Evolutionary conservation across 2,113 vertebrate species (phyloP).

Genomic region (Progne subis): DNA sequence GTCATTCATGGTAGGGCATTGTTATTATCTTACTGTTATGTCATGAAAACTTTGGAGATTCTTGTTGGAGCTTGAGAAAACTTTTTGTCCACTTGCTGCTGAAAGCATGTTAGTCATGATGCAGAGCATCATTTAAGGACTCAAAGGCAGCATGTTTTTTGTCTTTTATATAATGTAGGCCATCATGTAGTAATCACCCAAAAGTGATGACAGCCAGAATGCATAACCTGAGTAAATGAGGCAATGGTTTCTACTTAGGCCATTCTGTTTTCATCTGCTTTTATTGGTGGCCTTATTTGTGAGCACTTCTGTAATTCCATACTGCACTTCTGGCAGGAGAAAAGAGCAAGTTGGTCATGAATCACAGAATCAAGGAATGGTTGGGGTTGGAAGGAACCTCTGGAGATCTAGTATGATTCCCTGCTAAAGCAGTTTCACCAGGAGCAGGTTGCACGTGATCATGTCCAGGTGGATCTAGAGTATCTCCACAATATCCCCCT

Average conservation of each 20-base stretch:
- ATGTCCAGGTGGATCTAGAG: neutral
- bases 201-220: neutral
- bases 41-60: neutral
- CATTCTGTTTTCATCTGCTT: neutral
- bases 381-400: neutral
- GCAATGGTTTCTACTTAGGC: neutral
- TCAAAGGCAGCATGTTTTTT: neutral
- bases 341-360: neutral
- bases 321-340: neutral
- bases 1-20: accelerated
- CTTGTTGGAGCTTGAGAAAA: neutral
- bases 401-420: neutral
- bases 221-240: neutral
- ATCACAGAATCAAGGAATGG: neutral
- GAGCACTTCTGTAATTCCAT: neutral
- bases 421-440: neutral
- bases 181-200: neutral
- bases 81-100: neutral
- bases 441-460: neutral
- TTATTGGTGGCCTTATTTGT: neutral
- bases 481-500: neutral
- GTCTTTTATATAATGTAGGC: neutral
- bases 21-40: accelerated
- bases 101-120: neutral
- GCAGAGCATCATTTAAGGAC: neutral